A percentile compares a stretch with the other conserved stretches of the same genome.
Conservation (phyloP, 2,888 invertebrate species). For the Diarsia dahlii region DNA sequence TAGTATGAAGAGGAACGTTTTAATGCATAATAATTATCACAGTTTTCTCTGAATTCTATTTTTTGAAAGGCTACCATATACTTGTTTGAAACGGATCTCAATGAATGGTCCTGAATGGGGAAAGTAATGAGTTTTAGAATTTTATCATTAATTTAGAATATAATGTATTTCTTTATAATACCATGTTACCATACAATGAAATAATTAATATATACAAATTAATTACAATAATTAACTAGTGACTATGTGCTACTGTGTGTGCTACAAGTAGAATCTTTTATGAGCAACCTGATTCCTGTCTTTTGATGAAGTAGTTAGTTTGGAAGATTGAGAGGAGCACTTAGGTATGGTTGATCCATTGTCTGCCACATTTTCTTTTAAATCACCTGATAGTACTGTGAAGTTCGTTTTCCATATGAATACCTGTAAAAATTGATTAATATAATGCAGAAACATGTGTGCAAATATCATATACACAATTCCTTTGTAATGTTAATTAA, state of each 20-base stretch:
- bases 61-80: slow-evolving; percentile 82
- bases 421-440: slow-evolving; percentile 78
- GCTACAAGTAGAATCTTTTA: slow-evolving; percentile 69
- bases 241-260: slow-evolving; percentile 47
- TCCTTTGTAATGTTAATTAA: slow-evolving; percentile 6
- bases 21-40: slow-evolving; percentile 70
- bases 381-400: slow-evolving; percentile 79
- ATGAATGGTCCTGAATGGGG: slow-evolving; percentile 77
- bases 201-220: slow-evolving; percentile 53
- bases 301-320: slow-evolving; percentile 71
- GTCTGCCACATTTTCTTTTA: slow-evolving; percentile 81
- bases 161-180: slow-evolving; percentile 55
- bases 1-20: slow-evolving; percentile 75
- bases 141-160: slow-evolving; percentile 51
- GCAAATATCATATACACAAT: slow-evolving; percentile 12
- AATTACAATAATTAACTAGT: slow-evolving; percentile 47
- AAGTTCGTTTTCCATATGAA: slow-evolving; percentile 90
- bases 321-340: slow-evolving; percentile 72
- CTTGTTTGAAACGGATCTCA: slow-evolving; percentile 76
- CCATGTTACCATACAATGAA: slow-evolving; percentile 48
- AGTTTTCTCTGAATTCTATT: slow-evolving; percentile 83
- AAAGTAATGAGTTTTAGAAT: slow-evolving; percentile 64
- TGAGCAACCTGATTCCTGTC: slow-evolving; percentile 81
- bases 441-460: slow-evolving; percentile 15
- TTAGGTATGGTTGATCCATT: slow-evolving; percentile 71